Evolutionary conservation across 2,797 vertebrate species (phyloP), one percentile per base, ranked within the genome.

Genomic region (Danio aesculapii): DNA sequence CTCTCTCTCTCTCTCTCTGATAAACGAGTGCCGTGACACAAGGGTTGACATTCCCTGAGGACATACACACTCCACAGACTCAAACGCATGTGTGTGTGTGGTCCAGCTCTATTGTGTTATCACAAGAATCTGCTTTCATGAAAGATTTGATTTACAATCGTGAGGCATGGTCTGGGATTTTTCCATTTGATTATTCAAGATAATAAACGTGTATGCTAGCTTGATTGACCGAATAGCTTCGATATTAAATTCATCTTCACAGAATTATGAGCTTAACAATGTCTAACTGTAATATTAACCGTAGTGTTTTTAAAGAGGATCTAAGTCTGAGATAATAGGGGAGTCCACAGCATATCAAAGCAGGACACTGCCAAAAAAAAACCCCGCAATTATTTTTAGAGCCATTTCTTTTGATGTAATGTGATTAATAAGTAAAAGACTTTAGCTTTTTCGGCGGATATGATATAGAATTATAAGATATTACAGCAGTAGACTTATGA

Each of bases 171-270:
- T 86, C 84, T 59, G 84, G 88, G 87, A 83, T 91, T 82, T 90
- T 78, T 85, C 71, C 83, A 87, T 88, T 88, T 91, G 89, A 92
- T 92, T 92, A 92, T 92, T 85, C 77, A 82, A 82, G 77, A 90
- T 41, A 87, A 91, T 91, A 89, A 91, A 68, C 2, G 7, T 87
- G 93, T 91, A 92, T 91, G 89, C 90, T 86, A 90, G 82, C 91
- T 83, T 76, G 84, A 78, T 75, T 68, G 79, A 62, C 55, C 71
- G 69, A 79, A 78, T 8, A 72, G 84, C 82, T 75, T 75, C 84
- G 88, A 87, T 89, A 84, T 93, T 93, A 91, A 88, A 92, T 93
- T 92, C 92, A 93, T 92, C 92, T 93, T 91, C 92, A 89, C 90
- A 89, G 81, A 87, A 90, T 87, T 90, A 88, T 88, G 75, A 47